A percentile compares a stretch with the other conserved stretches of the same genome.
Conservation (phyloP, 2,888 invertebrate species). For the Rambutsinella grinnellia region DNA sequence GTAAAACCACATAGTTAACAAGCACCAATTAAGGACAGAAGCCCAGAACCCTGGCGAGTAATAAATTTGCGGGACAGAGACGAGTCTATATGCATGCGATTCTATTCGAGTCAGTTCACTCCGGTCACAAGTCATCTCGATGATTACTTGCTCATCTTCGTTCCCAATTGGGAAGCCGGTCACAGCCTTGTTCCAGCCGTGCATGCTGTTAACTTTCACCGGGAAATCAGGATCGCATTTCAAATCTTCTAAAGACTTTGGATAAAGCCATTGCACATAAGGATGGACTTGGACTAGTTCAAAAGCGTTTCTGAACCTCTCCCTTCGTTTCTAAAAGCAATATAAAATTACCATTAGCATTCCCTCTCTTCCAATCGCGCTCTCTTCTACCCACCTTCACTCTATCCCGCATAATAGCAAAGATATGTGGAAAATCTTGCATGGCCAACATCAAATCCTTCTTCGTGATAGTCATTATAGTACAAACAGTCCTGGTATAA, state of each 20-base stretch:
- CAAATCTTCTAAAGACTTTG: conserved; percentile 7
- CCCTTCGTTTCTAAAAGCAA: conserved; percentile 29
- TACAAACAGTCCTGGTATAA: conserved; percentile 59
- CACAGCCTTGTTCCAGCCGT: conserved; percentile 47
- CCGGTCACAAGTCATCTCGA: conserved; percentile 59
- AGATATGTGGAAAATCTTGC: conserved; percentile 45
- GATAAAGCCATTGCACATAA: conserved; percentile 29
- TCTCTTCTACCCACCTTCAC: conserved; percentile 33
- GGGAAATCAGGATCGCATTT: conserved; percentile 44
- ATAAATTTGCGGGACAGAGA: conserved; percentile 38
- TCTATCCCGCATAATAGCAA: conserved; percentile 47
- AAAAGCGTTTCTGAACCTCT: conserved; percentile 52
- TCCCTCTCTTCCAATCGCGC: no score
- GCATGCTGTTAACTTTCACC: conserved; percentile 30
- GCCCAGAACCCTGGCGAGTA: conserved; percentile 7
- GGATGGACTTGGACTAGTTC: conserved; percentile 47
- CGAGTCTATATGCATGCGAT: conserved; percentile 17
- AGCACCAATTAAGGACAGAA: background rate
- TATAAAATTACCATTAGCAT: no score
- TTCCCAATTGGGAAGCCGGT: conserved; percentile 53
- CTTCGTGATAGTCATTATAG: conserved; percentile 54
- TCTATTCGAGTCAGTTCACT: conserved; percentile 33
- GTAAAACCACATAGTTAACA: conserved; percentile 19
- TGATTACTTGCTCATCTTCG: conserved; percentile 48
- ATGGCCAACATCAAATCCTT: conserved; percentile 54